Conservation (phyloP, 2,797 vertebrate species). For the Ctenopoma kingsleyae region DNA sequence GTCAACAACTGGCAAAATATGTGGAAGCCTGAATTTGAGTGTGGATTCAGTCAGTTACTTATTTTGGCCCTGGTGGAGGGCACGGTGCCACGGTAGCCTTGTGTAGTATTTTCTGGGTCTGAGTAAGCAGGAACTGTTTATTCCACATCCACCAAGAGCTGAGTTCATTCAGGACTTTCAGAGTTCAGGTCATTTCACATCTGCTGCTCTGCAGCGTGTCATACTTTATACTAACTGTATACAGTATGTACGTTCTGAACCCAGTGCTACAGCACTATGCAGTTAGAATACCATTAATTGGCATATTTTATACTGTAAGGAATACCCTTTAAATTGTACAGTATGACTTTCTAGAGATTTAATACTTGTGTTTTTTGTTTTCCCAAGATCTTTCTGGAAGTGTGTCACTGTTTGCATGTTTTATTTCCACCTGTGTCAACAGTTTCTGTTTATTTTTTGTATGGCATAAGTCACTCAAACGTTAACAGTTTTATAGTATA, state of each 20-base stretch:
- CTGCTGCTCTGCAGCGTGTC: constrained; percentile 14
- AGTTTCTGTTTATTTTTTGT: not conserved
- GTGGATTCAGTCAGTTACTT: constrained; percentile 59
- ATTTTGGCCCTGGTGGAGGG: constrained; percentile 61
- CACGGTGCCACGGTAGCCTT: constrained; percentile 43
- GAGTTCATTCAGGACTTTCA: constrained; percentile 60
- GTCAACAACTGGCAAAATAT: constrained; percentile 68
- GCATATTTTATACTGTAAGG: not conserved
- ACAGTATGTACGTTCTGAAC: not conserved
- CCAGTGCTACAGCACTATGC: too few species aligned
- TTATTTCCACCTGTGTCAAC: too few species aligned
- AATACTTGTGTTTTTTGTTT: too few species aligned
- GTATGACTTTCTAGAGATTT: too few species aligned
- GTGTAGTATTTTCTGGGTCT: constrained; percentile 54
- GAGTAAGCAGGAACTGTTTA: constrained; percentile 60
- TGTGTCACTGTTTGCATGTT: too few species aligned
- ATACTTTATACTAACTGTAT: not conserved
- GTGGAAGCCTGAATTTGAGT: constrained; percentile 48
- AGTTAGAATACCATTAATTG: not conserved
- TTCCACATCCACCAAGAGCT: constrained; percentile 35
- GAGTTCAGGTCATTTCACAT: constrained; percentile 35
- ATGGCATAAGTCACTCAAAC: not conserved
- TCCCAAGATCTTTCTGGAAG: too few species aligned
- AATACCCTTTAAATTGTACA: not conserved
- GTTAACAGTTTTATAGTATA: too few species aligned